Evolutionary conservation across 1,140 invertebrate genomes (phyloP), one percentile per base, ranked within the genome.

Genomic region (Papilio glaucus): DNA sequence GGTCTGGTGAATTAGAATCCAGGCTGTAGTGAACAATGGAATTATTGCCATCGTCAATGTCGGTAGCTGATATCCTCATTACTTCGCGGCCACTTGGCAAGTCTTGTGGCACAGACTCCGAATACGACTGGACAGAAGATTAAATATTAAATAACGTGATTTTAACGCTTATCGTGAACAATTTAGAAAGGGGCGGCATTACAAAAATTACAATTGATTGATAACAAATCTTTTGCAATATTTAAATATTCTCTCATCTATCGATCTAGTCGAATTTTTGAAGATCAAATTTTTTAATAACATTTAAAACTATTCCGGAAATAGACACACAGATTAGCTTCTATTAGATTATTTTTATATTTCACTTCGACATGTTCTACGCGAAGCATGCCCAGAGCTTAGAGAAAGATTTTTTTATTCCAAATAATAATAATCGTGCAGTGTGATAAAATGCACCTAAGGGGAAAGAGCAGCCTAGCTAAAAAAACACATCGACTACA

Each of bases 11-110:
- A 77, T 94, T 94, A 8, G 94, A 84, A 29, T 95, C 88, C 38
- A 97, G 87, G 71, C 94, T 95, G 85, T 96, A 95, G 75, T 94
- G 89, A 4, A 98, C 95, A 75, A 96, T 95, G 39, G 97, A 97
- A 92, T 98, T 98, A 80, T 96, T 95, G 8, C 97, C 96, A 83
- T 98, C 96, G 85, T 98, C 97, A 72, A 97, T 96, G 89, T 98
- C 97, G 12, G 97, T 98, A 3, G 97, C 97, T 42, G 97, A 97
- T 84, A 98, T 96, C 85, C 97, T 94, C 96, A 97, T 97, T 41
- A 98, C 97, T 83, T 97, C 96, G 49, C 94, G 93, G n/a, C 94
- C 94, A 29, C 94, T 88, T 12, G 91, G 88, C 69, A 96, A 90
- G 93, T 97, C 97, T 94, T 96, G 95, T 41, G 96, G 96, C 24